Evolutionary conservation across 2,113 vertebrate species (phyloP), one percentile per base, ranked within the genome.

Genomic region (Prionailurus viverrinus): DNA sequence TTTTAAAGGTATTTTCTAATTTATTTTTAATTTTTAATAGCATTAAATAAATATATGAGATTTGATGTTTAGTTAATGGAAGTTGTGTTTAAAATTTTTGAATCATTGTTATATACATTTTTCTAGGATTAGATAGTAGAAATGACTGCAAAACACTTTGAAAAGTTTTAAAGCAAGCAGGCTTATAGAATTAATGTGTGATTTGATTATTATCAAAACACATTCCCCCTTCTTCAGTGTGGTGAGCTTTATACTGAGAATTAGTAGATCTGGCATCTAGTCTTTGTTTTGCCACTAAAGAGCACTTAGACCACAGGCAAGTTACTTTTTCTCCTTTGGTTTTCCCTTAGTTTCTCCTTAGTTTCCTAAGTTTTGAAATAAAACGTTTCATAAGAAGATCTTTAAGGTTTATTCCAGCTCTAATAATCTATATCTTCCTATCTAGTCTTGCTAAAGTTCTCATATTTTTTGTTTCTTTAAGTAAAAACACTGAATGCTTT

Each of bases 201-300:
- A 78, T 92, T 81, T 79, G 16, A 84, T 95, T 31, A 79, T 63
- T 66, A n/a, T 41, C 27, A 89, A 71, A 78, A 95, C 33, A 23
- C 21, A 41, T 86, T 78, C 25, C 25, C 73, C 25, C 25, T 79
- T 66, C 41, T 73, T 29, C 25, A 69, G 5, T 80, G 18, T 74
- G 27, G 18, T 79, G 23, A 89, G 12, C 29, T 89, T 39, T 97
- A 31, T 78, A 83, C 41, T 78, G 27, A 94, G 41, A 86, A 95
- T 86, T 73, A 82, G 53, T 76, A 83, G 53, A 58, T 84, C 27
- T 83, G 36, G 45, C 12, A 93, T 53, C 16, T 27, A 33, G 5
- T 93, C 61, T 76, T 94, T 78, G 31, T 71, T 95, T 86, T 96
- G 13, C 18, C 45, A 87, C n/a, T 90, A 80, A 94, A 11, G 74